Conservation (phyloP, 1,140 invertebrate species). For the Atta texana region DNA sequence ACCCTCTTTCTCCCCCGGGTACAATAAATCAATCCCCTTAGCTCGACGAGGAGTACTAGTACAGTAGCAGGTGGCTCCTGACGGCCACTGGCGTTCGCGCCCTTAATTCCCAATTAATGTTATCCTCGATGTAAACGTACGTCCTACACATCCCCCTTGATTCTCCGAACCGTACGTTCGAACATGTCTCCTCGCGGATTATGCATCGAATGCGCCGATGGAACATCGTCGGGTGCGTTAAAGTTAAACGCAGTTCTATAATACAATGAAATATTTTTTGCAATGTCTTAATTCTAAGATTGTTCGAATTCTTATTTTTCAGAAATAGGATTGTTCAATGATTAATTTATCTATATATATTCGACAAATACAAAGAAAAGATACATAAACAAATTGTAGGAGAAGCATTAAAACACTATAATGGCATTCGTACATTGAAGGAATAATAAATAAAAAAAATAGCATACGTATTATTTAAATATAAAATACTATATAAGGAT, state of each 20-base stretch:
- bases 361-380: background rate
- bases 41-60: slow-evolving; percentile 70
- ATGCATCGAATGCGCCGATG: background rate
- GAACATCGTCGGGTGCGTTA: background rate
- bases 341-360: background rate
- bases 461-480: slow-evolving; percentile 1
- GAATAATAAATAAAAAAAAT: background rate
- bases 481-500: background rate
- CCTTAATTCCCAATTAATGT: slow-evolving; percentile 86
- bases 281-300: background rate
- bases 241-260: background rate
- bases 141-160: slow-evolving; percentile 17
- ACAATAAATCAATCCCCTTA: slow-evolving; percentile 84
- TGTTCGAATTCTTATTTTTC: background rate
- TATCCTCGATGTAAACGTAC: slow-evolving; percentile 75
- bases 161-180: background rate
- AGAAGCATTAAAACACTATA: background rate
- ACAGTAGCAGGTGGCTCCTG: slow-evolving; percentile 85
- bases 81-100: slow-evolving; percentile 80
- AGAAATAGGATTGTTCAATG: background rate
- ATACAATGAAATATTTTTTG: background rate
- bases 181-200: background rate
- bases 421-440: background rate
- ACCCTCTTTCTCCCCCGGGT: slow-evolving; percentile 78
- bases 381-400: background rate